Conservation (phyloP, 2,888 invertebrate species). For the Tetramorium bicarinatum region DNA sequence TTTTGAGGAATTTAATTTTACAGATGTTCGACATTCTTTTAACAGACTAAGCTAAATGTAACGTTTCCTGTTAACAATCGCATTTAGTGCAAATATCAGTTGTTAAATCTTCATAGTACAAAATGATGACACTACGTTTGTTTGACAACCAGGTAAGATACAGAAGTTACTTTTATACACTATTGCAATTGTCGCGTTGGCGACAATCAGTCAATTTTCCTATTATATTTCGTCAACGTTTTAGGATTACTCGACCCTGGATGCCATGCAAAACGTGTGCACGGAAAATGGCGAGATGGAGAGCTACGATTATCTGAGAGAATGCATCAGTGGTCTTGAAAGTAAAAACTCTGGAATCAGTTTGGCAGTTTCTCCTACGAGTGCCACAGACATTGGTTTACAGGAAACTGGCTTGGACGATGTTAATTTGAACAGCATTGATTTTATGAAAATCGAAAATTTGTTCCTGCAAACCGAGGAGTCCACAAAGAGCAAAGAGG, state of each 20-base stretch:
- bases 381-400: conserved; percentile 61
- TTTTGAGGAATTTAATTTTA: conserved; percentile 18
- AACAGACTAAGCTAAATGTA: neutral
- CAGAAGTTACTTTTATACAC: conserved; percentile 1
- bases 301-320: conserved; percentile 71
- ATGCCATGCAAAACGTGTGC: conserved; percentile 61
- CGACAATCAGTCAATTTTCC: neutral
- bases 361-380: conserved; percentile 58
- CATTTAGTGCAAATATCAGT: conserved; percentile 24
- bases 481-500: conserved; percentile 27
- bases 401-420: conserved; percentile 62
- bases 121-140: conserved; percentile 57
- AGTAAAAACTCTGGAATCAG: conserved; percentile 73
- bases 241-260: conserved; percentile 66
- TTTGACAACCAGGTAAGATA: conserved; percentile 64
- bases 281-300: conserved; percentile 58
- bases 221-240: neutral
- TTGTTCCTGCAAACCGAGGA: conserved; percentile 52
- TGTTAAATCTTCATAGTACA: conserved; percentile 21
- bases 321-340: conserved; percentile 71
- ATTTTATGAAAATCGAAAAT: conserved; percentile 72
- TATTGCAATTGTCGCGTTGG: neutral
- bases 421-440: conserved; percentile 63
- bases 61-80: conserved; percentile 10
- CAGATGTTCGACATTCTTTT: neutral